A percentile compares a stretch with the other conserved stretches of the same genome.
phyloP scores from a whole-genome alignment of 1,140 invertebrate genomes.

The Drosophila erecta region DNA sequence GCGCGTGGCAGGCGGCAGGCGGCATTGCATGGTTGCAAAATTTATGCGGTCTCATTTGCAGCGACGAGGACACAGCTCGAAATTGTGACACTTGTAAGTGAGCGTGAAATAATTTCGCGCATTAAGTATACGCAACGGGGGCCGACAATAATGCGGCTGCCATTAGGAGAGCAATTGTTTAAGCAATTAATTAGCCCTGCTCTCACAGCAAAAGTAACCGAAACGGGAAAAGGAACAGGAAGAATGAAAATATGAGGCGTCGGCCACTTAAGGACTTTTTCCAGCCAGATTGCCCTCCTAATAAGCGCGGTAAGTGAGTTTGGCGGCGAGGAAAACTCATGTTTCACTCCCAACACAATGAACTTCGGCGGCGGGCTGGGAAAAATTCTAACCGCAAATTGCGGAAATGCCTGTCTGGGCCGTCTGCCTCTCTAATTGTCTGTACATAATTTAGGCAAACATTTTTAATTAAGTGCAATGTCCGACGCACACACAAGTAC shows the following conservation, averaged over 20 bases:
- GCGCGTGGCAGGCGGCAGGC: constrained; percentile 28
- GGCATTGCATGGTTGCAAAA: constrained; percentile 33
- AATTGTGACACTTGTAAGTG: constrained; percentile 77
- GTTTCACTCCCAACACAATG: constrained; percentile 45
- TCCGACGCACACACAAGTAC: constrained; percentile 23
- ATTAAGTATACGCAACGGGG: constrained; percentile 58
- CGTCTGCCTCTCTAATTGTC: constrained; percentile 64
- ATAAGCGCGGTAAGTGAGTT: constrained; percentile 13
- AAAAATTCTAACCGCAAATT: constrained; percentile 38
- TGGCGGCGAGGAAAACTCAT: constrained; percentile 18
- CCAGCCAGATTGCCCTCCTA: constrained; percentile 30
- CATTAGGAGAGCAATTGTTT: constrained; percentile 71
- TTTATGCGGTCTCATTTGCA: constrained; percentile 72
- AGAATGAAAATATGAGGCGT: constrained; percentile 36
- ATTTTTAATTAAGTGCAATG: constrained; percentile 66
- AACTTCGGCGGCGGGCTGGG: constrained; percentile 7
- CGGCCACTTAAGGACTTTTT: constrained; percentile 38
- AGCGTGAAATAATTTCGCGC: constrained; percentile 65
- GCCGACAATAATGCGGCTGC: constrained; percentile 49
- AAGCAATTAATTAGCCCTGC: constrained; percentile 75
- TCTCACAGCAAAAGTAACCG: constrained; percentile 41
- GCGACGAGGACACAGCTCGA: constrained; percentile 33
- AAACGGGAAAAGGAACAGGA: constrained; percentile 12
- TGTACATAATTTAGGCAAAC: constrained; percentile 67
- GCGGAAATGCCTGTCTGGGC: constrained; percentile 47